Percentiles rank a stretch among this genome's conserved stretches.
These are phyloP conservation scores for Varecia variegata DNA, from an alignment of 2,797 vertebrate species.

Conservation along the genomic window DNA sequence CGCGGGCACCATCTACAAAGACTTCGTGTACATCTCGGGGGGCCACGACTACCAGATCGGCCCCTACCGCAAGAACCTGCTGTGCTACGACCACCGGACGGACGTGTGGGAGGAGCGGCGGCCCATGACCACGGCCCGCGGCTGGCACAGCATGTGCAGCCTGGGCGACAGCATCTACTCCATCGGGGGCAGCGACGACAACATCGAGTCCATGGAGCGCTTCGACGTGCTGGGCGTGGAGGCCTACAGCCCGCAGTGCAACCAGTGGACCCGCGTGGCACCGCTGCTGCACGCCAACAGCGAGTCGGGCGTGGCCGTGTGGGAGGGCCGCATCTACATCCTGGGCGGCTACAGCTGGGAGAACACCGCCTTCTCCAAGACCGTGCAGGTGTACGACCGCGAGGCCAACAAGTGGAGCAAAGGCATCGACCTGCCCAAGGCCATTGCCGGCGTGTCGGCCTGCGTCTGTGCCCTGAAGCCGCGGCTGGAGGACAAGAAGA, in stretches of 20 bases:
- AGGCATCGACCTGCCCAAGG: slow-evolving; percentile 91
- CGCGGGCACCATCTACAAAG: slow-evolving; percentile 92
- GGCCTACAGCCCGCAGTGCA: slow-evolving; percentile 90
- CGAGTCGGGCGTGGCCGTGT: slow-evolving; percentile 92
- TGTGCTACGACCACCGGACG: slow-evolving; percentile 89
- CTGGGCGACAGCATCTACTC: slow-evolving; percentile 91
- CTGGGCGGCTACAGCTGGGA: slow-evolving; percentile 98
- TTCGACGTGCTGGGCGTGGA: slow-evolving; percentile 95
- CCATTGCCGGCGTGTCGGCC: slow-evolving; percentile 92
- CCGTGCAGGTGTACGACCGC: slow-evolving; percentile 91
- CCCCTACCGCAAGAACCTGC: slow-evolving; percentile 92
- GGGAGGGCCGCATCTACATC: slow-evolving; percentile 92
- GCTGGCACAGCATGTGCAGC: slow-evolving; percentile 98
- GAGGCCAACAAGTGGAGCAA: slow-evolving; percentile 89
- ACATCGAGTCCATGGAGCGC: slow-evolving; percentile 92
- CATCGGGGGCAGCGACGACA: slow-evolving; percentile 94
- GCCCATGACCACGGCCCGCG: slow-evolving; percentile 91
- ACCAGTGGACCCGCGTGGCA: slow-evolving; percentile 92
- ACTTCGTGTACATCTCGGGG: slow-evolving; percentile 93
- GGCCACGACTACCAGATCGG: slow-evolving; percentile 97
- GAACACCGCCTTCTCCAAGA: slow-evolving; percentile 91
- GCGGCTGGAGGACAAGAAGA: slow-evolving; percentile 85
- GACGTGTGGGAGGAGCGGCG: slow-evolving; percentile 91
- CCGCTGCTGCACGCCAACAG: slow-evolving; percentile 93
- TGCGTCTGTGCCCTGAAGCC: slow-evolving; percentile 91